Base-by-base conservation (phyloP, 64 coral and sea anemone species). In the Montipora capricornis region DNA sequence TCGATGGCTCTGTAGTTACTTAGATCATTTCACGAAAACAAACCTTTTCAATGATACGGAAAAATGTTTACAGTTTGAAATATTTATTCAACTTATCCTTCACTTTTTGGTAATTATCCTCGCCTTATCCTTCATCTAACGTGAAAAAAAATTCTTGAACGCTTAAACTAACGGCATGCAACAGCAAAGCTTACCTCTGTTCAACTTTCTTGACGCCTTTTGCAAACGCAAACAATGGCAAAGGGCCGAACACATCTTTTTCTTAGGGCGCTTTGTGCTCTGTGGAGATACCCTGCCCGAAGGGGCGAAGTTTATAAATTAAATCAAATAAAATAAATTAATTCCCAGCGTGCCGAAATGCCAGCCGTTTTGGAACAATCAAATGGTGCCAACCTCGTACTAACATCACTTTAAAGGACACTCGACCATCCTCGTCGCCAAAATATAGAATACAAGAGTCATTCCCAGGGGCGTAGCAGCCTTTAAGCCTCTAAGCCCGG, bases 301-400 rank as follows among this genome's bases (percentile, higher is more conserved):
- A 37, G 29, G 29, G 29, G 29, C 29, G 29, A 37, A 37, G 29
- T 37, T 37, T 37, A 37, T 37, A 37, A 37, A 37, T 37, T 37
- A 37, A 37, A 37, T 37, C 29, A 37, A 37, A 37, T 37, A 0
- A 37, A 37, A 37, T 37, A 37, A 37, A 37, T 37, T 1, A 37
- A 37, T 37, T 37, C 29, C 29, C 75, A 89, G 2, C 88, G 74
- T 80, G 58, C 75, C 3, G 55, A 61, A 58, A 90, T 90, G 49
- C 75, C 88, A 76, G 75, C 76, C 68, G 88, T 79, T 49, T 90
- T 76, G 19, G 89, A 80, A 64, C 89, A 90, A 46, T 89, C 75
- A 20, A 89, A 89, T 22, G 73, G 70, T 14, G 11, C 16, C 16
- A 78, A 78, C 17, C 19, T 37, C 29, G 29, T 37, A 37, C 29